Conservation (phyloP, 2,113 vertebrate species). For the Ciconia boyciana region DNA sequence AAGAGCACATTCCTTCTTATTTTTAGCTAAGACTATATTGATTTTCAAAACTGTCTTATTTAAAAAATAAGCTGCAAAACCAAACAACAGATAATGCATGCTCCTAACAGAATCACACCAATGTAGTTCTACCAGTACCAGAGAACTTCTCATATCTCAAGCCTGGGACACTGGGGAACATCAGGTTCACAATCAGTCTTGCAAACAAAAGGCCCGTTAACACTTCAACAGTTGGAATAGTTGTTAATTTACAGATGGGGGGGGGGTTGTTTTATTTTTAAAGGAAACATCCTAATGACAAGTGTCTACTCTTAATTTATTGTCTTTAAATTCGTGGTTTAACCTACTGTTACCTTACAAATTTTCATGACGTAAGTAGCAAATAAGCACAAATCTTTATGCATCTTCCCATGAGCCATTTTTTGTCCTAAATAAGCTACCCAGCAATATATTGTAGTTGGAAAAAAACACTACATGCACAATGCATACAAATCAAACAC, state of each 20-base stretch:
- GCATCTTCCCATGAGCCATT: conserved; percentile 85
- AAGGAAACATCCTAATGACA: background rate
- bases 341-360: conserved; percentile 17
- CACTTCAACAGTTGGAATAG: conserved; percentile 31
- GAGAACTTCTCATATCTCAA: conserved; percentile 53
- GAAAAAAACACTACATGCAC: conserved; percentile 81
- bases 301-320: background rate
- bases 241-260: background rate
- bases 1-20: background rate
- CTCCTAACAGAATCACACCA: background rate
- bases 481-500: conserved; percentile 85
- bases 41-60: background rate
- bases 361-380: conserved; percentile 50
- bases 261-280: background rate
- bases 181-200: background rate
- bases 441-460: conserved; percentile 75
- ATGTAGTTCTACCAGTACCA: conserved; percentile 49
- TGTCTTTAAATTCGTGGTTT: conserved; percentile 26
- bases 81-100: background rate
- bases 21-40: background rate
- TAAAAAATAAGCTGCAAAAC: background rate
- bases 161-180: conserved; percentile 2
- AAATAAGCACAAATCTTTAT: conserved; percentile 80
- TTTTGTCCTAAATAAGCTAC: conserved; percentile 75
- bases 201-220: conserved; percentile 55